These are phyloP conservation scores for Cephus runcator DNA, from an alignment of 2,888 invertebrate species.

Conservation along the genomic window DNA sequence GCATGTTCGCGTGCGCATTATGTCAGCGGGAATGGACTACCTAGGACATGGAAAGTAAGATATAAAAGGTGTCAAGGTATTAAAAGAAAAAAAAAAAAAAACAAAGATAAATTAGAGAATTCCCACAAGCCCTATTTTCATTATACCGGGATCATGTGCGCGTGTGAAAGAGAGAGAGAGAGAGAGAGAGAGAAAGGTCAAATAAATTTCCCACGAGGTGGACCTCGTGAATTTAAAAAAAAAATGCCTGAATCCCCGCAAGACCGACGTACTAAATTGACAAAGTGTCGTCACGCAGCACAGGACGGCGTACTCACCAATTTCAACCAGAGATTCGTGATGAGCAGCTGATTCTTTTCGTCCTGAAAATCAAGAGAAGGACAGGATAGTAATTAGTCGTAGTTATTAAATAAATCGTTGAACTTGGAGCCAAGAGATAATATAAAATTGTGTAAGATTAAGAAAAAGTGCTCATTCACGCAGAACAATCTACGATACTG, in stretches of 20 bases:
- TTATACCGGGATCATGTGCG: background rate
- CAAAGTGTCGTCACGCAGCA: too few relatives aligned
- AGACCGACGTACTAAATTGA: too few relatives aligned
- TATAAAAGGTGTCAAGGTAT: background rate
- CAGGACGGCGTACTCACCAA: constrained; percentile 76
- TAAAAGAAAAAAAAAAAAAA: background rate
- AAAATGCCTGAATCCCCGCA: background rate
- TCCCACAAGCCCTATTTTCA: background rate
- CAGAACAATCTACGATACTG: background rate
- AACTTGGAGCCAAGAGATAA: background rate
- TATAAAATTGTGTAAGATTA: background rate
- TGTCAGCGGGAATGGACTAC: background rate
- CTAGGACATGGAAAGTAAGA: background rate
- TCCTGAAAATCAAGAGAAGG: constrained; percentile 75
- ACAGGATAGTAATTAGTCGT: background rate
- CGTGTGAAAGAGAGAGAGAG: too few relatives aligned
- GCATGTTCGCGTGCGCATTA: background rate
- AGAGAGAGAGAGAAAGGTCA: too few relatives aligned
- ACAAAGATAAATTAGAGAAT: background rate
- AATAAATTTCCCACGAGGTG: background rate
- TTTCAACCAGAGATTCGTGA: constrained; percentile 97
- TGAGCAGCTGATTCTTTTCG: constrained; percentile 96
- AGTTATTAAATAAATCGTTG: background rate
- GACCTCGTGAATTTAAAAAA: background rate
- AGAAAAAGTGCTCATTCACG: background rate